phyloP scores from a whole-genome alignment of 2,113 vertebrate genomes.

The Psilopsiagon aymara region DNA sequence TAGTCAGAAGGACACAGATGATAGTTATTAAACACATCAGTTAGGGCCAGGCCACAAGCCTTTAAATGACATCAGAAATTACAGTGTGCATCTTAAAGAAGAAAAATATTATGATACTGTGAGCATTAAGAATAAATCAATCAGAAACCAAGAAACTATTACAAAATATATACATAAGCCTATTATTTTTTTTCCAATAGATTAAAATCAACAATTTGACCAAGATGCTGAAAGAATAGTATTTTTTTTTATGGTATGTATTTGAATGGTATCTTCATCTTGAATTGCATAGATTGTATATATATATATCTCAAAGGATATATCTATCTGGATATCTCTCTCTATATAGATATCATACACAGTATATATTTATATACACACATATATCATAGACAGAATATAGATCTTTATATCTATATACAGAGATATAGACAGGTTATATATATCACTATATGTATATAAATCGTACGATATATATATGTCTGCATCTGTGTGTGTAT shows the following conservation, averaged over 20 bases:
- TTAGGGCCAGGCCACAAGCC: neutral
- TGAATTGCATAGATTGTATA: neutral
- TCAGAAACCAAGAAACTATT: neutral
- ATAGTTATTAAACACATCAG: slow-evolving; percentile 84
- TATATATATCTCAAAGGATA: neutral
- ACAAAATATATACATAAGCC: neutral
- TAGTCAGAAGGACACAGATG: slow-evolving; percentile 73
- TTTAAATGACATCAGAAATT: slow-evolving; percentile 24
- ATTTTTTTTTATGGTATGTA: neutral
- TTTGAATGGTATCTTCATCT: neutral
- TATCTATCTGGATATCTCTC: accelerated
- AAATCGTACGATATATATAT: neutral
- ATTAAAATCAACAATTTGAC: slow-evolving; percentile 29
- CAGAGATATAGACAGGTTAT: neutral
- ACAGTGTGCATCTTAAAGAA: slow-evolving; percentile 28
- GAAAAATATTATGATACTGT: neutral
- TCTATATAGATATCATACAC: neutral
- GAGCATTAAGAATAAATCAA: neutral
- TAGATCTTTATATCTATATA: accelerated
- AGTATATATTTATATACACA: neutral
- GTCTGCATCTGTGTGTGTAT: accelerated
- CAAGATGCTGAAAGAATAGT: neutral
- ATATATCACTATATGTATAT: neutral
- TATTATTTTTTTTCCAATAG: neutral
- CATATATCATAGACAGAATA: neutral